Evolutionary conservation across 1,140 invertebrate species (phyloP).

Genomic region (Tetranychus urticae): DNA sequence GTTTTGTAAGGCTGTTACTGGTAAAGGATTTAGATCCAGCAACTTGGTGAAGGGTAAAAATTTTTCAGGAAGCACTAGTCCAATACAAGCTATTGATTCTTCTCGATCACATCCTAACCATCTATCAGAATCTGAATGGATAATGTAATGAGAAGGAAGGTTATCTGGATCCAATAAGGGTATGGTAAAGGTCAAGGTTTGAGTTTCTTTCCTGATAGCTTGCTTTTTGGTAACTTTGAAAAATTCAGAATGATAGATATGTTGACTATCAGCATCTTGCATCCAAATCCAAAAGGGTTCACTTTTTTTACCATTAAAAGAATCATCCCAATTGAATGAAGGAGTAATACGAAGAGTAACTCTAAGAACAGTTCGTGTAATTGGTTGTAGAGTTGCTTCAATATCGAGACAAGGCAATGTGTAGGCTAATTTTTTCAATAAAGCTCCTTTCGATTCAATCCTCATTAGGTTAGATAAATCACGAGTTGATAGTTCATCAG

Average conservation of each 20-base stretch:
- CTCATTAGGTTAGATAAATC: constrained; percentile 20
- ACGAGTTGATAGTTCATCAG: constrained; percentile 19
- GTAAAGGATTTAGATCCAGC: constrained; percentile 66
- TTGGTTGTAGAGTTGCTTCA: constrained; percentile 67
- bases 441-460: constrained; percentile 24
- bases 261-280: constrained; percentile 72
- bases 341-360: constrained; percentile 58
- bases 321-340: constrained; percentile 73
- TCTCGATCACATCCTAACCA: constrained; percentile 45
- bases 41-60: constrained; percentile 26
- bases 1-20: constrained; percentile 56
- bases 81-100: constrained; percentile 4
- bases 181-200: constrained; percentile 81
- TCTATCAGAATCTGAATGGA: constrained; percentile 59
- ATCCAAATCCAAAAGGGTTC: constrained; percentile 96
- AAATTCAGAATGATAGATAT: constrained; percentile 87
- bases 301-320: constrained; percentile 55
- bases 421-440: constrained; percentile 57
- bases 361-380: constrained; percentile 35
- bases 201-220: constrained; percentile 42
- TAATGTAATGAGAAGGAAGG: constrained; percentile 69
- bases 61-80: constrained; percentile 9
- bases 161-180: constrained; percentile 54
- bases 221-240: constrained; percentile 67
- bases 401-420: constrained; percentile 62